Conservation (phyloP, 2,113 vertebrate species). For the Macquaria australasica region DNA sequence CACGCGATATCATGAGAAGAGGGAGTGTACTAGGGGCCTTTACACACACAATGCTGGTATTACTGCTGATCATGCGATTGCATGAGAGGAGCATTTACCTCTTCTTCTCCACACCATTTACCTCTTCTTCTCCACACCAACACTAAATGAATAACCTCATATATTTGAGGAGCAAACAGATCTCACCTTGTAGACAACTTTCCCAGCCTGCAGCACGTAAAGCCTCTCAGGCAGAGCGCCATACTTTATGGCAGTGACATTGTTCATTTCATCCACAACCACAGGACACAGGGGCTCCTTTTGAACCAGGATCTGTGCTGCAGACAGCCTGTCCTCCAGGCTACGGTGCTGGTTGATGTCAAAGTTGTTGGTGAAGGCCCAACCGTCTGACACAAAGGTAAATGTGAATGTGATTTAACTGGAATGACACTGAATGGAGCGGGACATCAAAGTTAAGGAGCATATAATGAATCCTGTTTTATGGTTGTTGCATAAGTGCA, state of each 20-base stretch:
- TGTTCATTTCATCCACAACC: constrained; percentile 92
- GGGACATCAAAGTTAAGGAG: neutral
- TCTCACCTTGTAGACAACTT: constrained; percentile 91
- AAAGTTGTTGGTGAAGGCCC: constrained; percentile 93
- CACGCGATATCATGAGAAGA: neutral
- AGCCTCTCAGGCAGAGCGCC: constrained; percentile 92
- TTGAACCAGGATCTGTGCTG: constrained; percentile 86
- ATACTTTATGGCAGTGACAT: constrained; percentile 85
- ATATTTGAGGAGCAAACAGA: neutral
- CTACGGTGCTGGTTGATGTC: constrained; percentile 88
- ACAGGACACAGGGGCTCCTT: constrained; percentile 89
- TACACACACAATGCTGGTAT: neutral
- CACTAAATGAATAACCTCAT: neutral
- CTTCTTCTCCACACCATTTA: no score
- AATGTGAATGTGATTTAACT: neutral
- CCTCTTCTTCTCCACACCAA: neutral
- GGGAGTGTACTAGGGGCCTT: neutral
- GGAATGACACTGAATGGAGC: neutral
- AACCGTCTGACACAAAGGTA: constrained; percentile 85
- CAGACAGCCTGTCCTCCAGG: constrained; percentile 88
- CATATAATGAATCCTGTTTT: neutral
- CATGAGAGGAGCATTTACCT: neutral
- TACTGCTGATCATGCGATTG: neutral
- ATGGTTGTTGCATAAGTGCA: neutral
- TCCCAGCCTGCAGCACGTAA: constrained; percentile 89